Evolutionary conservation across 2,888 invertebrate species (phyloP).

Genomic region (Caenorhabditis afra): DNA sequence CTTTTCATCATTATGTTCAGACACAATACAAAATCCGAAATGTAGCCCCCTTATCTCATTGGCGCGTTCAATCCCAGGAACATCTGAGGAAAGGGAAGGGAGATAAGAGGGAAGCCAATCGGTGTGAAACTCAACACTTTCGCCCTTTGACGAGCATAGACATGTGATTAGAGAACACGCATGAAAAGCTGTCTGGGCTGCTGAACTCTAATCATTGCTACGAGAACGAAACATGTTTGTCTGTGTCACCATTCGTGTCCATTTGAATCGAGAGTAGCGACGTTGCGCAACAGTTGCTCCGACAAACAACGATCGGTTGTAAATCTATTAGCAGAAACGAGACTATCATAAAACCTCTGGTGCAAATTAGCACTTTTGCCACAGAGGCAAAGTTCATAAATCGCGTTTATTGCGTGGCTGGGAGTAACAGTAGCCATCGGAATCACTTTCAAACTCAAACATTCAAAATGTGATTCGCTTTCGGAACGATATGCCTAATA

Average conservation of each 20-base stretch:
- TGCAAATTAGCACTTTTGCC: not conserved
- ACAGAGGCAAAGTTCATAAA: conserved; percentile 1
- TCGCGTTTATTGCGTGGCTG: conserved; percentile 8
- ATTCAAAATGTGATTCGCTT: no score
- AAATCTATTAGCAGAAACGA: conserved; percentile 20
- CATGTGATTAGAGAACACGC: no score
- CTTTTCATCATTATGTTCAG: conserved; percentile 4
- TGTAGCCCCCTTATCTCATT: not conserved
- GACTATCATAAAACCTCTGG: conserved; percentile 29
- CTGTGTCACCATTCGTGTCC: no score
- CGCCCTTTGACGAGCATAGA: no score
- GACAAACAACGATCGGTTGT: conserved; percentile 7
- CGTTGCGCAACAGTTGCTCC: conserved; percentile 23
- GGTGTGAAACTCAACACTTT: not conserved
- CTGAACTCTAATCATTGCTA: no score
- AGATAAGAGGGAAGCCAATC: not conserved
- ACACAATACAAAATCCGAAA: not conserved
- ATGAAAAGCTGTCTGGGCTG: no score
- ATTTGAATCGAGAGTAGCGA: no score
- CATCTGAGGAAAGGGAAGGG: not conserved
- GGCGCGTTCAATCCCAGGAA: not conserved
- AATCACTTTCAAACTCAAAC: not conserved
- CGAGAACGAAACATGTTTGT: no score
- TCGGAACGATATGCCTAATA: no score
- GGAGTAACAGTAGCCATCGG: not conserved